Evolutionary conservation across 2,888 invertebrate genomes (phyloP).

Genomic region (Thecophora atra): DNA sequence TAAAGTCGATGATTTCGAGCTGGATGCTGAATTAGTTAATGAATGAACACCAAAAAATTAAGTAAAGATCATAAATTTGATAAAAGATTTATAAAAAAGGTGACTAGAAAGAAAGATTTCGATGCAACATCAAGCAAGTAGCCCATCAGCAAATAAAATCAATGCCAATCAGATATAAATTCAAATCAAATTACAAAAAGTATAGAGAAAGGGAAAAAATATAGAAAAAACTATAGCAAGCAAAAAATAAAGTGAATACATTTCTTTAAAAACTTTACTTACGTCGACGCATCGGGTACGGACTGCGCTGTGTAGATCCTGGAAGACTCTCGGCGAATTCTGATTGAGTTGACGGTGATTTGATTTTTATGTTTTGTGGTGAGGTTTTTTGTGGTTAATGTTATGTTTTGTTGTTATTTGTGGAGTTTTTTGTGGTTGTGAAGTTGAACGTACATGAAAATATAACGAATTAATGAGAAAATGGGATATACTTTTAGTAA

Average conservation of each 20-base stretch:
- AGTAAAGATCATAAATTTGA: background rate
- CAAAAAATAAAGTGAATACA: constrained; percentile 3
- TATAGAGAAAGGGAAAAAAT: background rate
- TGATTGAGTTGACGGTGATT: constrained; percentile 58
- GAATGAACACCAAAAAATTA: constrained; percentile 18
- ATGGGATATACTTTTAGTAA: constrained; percentile 35
- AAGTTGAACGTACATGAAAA: constrained; percentile 46
- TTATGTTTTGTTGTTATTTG: constrained; percentile 43
- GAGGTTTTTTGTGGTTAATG: constrained; percentile 40
- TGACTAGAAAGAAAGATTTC: background rate
- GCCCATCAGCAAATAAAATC: constrained; percentile 29
- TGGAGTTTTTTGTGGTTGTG: constrained; percentile 8
- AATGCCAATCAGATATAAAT: no score
- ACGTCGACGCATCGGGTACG: constrained; percentile 86
- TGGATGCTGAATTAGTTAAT: constrained; percentile 71
- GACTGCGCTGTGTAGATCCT: constrained; percentile 84
- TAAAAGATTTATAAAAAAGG: background rate
- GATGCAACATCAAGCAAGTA: background rate
- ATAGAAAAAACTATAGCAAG: background rate
- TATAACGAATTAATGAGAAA: constrained; percentile 46
- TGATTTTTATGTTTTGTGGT: constrained; percentile 31
- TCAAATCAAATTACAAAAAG: background rate
- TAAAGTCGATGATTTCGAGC: constrained; percentile 84
- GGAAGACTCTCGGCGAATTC: constrained; percentile 89
- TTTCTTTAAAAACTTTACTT: constrained; percentile 67